These are phyloP conservation scores for Nycticryphes semicollaris DNA, from an alignment of 2,113 vertebrate genomes.

Conservation along the genomic window DNA sequence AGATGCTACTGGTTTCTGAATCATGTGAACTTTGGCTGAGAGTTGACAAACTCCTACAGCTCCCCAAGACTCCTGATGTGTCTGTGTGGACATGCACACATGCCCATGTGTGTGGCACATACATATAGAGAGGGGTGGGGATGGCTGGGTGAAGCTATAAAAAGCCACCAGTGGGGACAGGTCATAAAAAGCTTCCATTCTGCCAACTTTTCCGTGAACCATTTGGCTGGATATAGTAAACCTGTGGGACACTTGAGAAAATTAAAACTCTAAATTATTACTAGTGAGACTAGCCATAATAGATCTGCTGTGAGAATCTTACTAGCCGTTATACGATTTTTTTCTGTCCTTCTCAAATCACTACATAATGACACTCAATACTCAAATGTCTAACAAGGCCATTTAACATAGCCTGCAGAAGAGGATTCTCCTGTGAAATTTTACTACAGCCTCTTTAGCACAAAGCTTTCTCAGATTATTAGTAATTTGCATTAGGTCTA, in stretches of 20 bases:
- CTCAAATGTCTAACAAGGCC: conserved; percentile 60
- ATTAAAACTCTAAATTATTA: conserved; percentile 73
- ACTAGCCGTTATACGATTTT: conserved; percentile 58
- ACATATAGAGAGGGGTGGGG: not conserved
- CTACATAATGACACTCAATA: conserved; percentile 65
- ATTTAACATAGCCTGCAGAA: conserved; percentile 54
- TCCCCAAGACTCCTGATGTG: not conserved
- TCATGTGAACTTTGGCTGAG: not conserved
- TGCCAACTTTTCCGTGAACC: conserved; percentile 31
- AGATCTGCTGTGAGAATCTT: conserved; percentile 52
- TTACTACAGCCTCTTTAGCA: conserved; percentile 64
- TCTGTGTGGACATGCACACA: fast-evolving
- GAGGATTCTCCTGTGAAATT: conserved; percentile 63
- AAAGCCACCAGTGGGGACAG: not conserved
- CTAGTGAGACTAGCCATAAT: conserved; percentile 46
- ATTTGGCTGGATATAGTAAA: conserved; percentile 53
- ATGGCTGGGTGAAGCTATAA: not conserved
- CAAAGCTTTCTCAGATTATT: conserved; percentile 60
- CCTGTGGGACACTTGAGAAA: conserved; percentile 59
- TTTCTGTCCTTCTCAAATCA: conserved; percentile 58
- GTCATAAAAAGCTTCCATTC: conserved; percentile 40
- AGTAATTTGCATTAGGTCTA: conserved; percentile 60
- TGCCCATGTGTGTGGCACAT: not conserved
- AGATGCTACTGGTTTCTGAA: not conserved
- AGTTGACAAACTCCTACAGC: not conserved